phyloP scores from a whole-genome alignment of 2,888 invertebrate species.

The Axea sp. region DNA sequence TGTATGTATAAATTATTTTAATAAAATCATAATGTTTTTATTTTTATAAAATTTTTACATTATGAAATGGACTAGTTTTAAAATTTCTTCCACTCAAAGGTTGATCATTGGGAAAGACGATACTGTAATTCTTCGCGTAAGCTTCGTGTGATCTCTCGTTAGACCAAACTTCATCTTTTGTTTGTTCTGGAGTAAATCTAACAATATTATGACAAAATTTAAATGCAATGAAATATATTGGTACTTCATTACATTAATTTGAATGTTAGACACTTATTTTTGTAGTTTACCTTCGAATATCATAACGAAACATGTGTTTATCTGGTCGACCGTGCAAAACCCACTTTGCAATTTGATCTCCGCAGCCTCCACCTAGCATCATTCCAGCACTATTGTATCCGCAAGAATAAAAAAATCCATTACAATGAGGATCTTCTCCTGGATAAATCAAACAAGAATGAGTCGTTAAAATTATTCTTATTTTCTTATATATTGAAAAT shows the following conservation, averaged over 20 bases:
- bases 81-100: constrained; percentile 89
- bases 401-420: constrained; percentile 90
- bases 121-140: constrained; percentile 92
- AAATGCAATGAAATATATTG: no score
- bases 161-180: constrained; percentile 87
- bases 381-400: constrained; percentile 95
- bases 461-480: no score
- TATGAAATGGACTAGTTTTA: constrained; percentile 85
- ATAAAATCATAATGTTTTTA: constrained; percentile 83
- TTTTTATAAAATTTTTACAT: constrained; percentile 85
- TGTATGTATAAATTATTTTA: no score
- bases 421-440: constrained; percentile 79
- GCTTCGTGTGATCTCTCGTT: constrained; percentile 92
- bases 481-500: no score
- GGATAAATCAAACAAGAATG: neutral
- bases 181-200: constrained; percentile 88
- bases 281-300: constrained; percentile 83
- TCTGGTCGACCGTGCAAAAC: constrained; percentile 90
- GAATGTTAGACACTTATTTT: neutral
- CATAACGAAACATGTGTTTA: constrained; percentile 91
- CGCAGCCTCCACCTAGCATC: constrained; percentile 94
- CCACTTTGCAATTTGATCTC: constrained; percentile 92
- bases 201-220: no score
- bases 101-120: constrained; percentile 91
- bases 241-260: no score